Percentiles rank a stretch among this genome's conserved stretches.
Conservation (phyloP, 2,888 invertebrate species). For the Chydorus sphaericus region DNA sequence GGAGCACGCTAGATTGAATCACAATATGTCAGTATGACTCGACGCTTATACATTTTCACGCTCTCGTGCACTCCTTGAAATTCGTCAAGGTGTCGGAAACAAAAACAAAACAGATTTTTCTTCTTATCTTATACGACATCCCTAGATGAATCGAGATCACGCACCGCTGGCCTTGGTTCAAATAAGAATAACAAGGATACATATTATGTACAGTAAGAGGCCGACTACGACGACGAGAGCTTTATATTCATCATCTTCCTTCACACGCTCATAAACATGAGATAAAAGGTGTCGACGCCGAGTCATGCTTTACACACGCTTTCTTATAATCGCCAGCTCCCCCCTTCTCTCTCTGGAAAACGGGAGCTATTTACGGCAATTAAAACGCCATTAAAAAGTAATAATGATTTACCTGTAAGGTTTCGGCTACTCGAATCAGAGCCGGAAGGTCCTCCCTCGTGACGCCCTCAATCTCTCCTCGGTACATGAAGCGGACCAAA, state of each 20-base stretch:
- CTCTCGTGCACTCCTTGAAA: neutral
- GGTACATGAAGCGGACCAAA: slow-evolving; percentile 85
- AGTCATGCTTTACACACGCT: too few relatives aligned
- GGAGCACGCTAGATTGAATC: neutral
- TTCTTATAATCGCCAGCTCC: neutral
- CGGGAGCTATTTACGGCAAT: neutral
- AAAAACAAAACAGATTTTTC: neutral
- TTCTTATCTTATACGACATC: slow-evolving; percentile 27
- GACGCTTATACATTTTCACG: slow-evolving; percentile 1
- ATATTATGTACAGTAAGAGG: too few relatives aligned
- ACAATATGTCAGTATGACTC: neutral
- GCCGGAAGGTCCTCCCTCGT: slow-evolving; percentile 68
- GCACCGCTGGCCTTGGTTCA: neutral
- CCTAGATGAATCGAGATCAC: slow-evolving; percentile 26
- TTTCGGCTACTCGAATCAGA: slow-evolving; percentile 74
- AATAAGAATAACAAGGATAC: too few relatives aligned
- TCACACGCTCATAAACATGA: too few relatives aligned
- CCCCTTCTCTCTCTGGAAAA: neutral
- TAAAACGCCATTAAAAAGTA: slow-evolving; percentile 30
- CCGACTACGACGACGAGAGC: too few relatives aligned
- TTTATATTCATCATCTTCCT: too few relatives aligned
- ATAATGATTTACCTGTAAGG: slow-evolving; percentile 43
- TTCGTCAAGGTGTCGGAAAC: neutral
- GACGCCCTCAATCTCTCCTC: slow-evolving; percentile 69
- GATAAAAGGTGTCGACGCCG: too few relatives aligned